Base-by-base conservation (phyloP, 2,113 vertebrate genomes). In the Cololabis saira region DNA sequence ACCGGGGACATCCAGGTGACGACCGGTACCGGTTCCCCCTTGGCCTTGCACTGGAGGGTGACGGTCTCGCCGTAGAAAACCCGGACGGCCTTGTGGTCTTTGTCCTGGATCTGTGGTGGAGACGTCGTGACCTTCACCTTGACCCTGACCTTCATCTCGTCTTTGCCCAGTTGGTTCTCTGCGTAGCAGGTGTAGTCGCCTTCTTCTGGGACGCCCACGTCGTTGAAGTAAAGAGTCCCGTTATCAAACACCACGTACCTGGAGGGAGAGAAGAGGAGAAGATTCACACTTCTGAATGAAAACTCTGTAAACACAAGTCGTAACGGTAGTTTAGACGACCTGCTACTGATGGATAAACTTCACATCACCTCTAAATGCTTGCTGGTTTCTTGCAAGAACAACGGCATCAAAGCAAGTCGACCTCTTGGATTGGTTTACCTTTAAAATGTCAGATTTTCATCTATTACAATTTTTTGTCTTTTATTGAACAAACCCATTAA, bases 181-280 rank as follows among this genome's bases (percentile, higher is more conserved):
- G 97, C 97, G 1, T 96, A 93, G 82, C 97, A 99, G 0, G 95
- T 99, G 81, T 99, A 99, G 78, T 96, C 93, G 0, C 97, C 97
- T 19, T 95, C 94, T 24, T 96, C 94, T 12, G 89, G 91, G 80
- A 90, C 75, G 5, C 95, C 95, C 0, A 96, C 95, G 0, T 96
- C 93, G 47, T 96, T 94, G 71, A 98, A 93, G 87, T 92, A 95
- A 17, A 99, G 82, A 0, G 96, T 98, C 14, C 97, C 97, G 1
- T 99, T 99, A 81, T 94, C 71, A 7, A 98, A 98, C 9, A 99
- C 94, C 27, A 95, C 95, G 0, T 95, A 97, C 51, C 96, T 90
- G 44, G 16, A 45, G 44, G 94, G 3, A 37, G 33, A 7, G 33
- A 37, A 9, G 33, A 3, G 33, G 33, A 37, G 1, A 37, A 3